Evolutionary conservation across 1,140 invertebrate species (phyloP).

Genomic region (Periplaneta americana): DNA sequence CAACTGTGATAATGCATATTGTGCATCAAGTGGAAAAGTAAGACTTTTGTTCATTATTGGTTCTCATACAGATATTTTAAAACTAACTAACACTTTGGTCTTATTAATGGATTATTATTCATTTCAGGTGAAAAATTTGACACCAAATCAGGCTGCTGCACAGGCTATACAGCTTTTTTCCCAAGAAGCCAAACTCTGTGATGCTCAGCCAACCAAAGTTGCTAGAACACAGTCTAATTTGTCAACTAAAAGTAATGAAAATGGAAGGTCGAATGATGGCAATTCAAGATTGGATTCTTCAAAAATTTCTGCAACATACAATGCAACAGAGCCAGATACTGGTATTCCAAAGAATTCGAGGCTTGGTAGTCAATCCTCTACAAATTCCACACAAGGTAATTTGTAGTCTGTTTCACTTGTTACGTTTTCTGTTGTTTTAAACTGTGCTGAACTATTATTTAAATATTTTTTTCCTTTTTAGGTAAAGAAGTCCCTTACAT

Average conservation of each 20-base stretch:
- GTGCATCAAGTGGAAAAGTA: constrained; percentile 83
- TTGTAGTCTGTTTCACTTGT: neutral
- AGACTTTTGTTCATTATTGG: neutral
- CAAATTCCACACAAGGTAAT: neutral
- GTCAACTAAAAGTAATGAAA: constrained; percentile 1
- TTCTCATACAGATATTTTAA: neutral
- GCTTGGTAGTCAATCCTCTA: neutral
- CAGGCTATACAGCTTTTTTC: constrained; percentile 81
- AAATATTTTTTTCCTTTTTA: no score
- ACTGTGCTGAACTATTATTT: no score
- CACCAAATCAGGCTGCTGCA: constrained; percentile 82
- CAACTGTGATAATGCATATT: constrained; percentile 76
- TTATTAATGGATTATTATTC: constrained; percentile 16
- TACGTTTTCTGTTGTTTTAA: no score
- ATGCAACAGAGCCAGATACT: neutral
- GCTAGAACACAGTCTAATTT: constrained; percentile 43
- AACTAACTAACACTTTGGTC: neutral
- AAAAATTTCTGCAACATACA: neutral
- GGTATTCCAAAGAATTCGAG: neutral
- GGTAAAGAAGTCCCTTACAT: constrained; percentile 48
- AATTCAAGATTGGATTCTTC: neutral
- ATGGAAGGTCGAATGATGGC: constrained; percentile 6
- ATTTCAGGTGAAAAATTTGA: constrained; percentile 59
- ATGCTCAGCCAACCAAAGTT: constrained; percentile 66
- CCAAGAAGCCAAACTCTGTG: constrained; percentile 76